Conservation (phyloP, 2,888 invertebrate species). For the Brachypterus glaber region DNA sequence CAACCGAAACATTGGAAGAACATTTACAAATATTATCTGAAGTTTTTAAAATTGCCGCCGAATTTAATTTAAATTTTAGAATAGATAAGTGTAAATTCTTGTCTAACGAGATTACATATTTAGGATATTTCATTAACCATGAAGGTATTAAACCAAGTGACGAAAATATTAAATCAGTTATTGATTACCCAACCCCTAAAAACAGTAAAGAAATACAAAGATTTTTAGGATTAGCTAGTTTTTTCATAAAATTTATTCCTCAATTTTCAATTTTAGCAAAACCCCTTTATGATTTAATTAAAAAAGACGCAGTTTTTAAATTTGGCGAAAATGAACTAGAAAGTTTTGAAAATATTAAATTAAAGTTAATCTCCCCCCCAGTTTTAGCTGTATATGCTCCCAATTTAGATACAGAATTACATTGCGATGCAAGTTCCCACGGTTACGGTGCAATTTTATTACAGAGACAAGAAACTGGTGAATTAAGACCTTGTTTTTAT, state of each 20-base stretch:
- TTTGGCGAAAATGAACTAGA: neutral
- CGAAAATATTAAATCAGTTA: conserved; percentile 10
- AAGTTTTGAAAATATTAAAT: neutral
- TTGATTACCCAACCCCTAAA: neutral
- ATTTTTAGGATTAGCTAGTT: neutral
- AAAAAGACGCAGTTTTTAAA: neutral
- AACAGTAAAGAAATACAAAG: neutral
- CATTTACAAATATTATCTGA: neutral
- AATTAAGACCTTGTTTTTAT: neutral
- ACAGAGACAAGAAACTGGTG: neutral
- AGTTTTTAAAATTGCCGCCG: neutral
- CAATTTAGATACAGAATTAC: neutral
- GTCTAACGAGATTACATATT: conserved; percentile 8
- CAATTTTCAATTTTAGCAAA: neutral
- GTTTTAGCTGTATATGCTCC: neutral
- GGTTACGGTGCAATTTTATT: neutral
- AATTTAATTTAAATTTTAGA: conserved; percentile 4
- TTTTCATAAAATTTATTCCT: neutral
- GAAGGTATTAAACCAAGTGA: conserved; percentile 8
- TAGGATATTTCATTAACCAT: conserved; percentile 11
- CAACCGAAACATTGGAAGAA: neutral
- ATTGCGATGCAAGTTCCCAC: neutral
- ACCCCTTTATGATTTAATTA: neutral
- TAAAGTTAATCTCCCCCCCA: neutral
- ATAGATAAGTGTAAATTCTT: conserved; percentile 13